Evolutionary conservation across 2,888 invertebrate genomes (phyloP).

Genomic region (Julus scanicus): DNA sequence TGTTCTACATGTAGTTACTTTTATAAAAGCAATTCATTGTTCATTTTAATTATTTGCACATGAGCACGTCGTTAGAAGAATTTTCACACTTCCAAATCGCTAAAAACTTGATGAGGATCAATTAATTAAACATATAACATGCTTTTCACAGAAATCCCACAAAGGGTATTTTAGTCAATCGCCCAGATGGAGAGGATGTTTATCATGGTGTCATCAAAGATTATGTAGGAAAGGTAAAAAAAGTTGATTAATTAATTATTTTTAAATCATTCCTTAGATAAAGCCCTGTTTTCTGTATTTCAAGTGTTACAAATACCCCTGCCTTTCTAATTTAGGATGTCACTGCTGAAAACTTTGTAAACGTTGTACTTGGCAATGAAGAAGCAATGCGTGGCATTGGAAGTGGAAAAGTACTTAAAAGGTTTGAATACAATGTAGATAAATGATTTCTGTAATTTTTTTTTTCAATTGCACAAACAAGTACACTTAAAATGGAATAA

Average conservation of each 20-base stretch:
- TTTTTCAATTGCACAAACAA: neutral
- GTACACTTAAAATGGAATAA: neutral
- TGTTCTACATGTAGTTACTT: neutral
- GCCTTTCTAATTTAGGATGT: constrained; percentile 67
- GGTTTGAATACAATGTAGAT: no score
- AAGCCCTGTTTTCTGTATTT: no score
- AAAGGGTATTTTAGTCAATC: constrained; percentile 71
- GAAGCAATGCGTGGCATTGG: constrained; percentile 68
- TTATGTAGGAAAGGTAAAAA: constrained; percentile 61
- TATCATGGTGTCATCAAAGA: constrained; percentile 71
- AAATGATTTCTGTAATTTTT: neutral
- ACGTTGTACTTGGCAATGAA: constrained; percentile 70
- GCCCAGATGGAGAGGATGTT: constrained; percentile 71
- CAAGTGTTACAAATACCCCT: neutral
- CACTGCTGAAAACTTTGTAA: constrained; percentile 70
- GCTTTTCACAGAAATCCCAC: constrained; percentile 67
- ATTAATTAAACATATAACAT: no score
- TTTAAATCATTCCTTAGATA: neutral
- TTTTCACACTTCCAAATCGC: no score
- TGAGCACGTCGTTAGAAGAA: no score
- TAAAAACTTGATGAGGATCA: no score
- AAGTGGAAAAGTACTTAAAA: constrained; percentile 68
- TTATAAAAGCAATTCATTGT: neutral
- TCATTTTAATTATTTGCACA: constrained; percentile 61
- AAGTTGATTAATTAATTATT: neutral